A percentile compares a stretch with the other conserved stretches of the same genome.
These are phyloP conservation scores for Coreius guichenoti DNA, from an alignment of 2,797 vertebrate genomes.

Conservation along the genomic window DNA sequence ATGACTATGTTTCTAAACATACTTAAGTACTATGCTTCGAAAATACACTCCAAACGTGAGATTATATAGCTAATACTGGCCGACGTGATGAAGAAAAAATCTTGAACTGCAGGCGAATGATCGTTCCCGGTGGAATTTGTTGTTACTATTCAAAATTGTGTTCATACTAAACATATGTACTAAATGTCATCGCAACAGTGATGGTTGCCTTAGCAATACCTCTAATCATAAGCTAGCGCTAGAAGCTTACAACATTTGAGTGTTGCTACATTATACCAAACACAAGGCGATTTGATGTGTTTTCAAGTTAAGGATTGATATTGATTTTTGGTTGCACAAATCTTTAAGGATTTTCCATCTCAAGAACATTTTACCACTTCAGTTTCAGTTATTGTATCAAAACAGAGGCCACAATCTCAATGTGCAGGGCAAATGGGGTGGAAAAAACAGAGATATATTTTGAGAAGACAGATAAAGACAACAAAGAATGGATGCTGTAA, in stretches of 20 bases:
- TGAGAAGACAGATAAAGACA: conserved; percentile 34
- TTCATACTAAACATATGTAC: background rate
- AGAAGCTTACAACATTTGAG: background rate
- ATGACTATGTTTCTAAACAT: too few relatives aligned
- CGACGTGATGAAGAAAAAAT: background rate
- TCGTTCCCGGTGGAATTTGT: too few relatives aligned
- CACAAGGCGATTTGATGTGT: background rate
- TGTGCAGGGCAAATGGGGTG: conserved; percentile 27
- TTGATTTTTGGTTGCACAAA: conserved; percentile 41
- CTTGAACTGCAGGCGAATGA: background rate
- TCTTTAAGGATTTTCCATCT: conserved; percentile 38
- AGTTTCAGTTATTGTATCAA: background rate
- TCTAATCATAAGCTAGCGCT: background rate
- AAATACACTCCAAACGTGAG: too few relatives aligned
- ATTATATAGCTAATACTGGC: background rate
- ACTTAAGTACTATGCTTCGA: too few relatives aligned
- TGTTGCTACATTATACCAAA: conserved; percentile 10
- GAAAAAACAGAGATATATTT: conserved; percentile 33
- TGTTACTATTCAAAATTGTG: background rate
- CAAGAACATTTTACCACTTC: conserved; percentile 19
- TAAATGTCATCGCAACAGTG: background rate
- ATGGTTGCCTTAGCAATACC: background rate
- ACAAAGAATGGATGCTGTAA: conserved; percentile 29
- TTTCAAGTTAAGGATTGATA: conserved; percentile 4
- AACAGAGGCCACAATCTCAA: conserved; percentile 25